Evolutionary conservation across 2,797 vertebrate species (phyloP).

Genomic region (Acrocephalus scirpaceus): DNA sequence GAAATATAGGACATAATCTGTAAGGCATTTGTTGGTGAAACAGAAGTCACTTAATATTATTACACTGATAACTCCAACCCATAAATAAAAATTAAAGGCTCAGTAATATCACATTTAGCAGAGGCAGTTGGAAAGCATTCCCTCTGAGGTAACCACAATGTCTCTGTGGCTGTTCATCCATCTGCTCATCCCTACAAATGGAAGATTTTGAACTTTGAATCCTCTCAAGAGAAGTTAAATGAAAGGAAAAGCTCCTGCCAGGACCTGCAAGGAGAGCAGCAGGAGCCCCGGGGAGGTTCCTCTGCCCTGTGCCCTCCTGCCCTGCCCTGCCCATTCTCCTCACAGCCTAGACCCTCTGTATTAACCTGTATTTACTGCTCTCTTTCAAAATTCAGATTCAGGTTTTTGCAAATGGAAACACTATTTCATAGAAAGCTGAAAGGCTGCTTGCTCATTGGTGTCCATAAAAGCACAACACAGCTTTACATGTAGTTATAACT

Average conservation of each 20-base stretch:
- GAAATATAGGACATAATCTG: conserved; percentile 14
- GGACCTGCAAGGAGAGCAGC: neutral
- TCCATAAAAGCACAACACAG: neutral
- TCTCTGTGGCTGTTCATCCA: neutral
- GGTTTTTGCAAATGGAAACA: neutral
- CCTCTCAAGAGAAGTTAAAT: neutral
- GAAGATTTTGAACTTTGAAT: neutral
- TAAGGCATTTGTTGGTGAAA: conserved; percentile 40
- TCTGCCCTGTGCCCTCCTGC: neutral
- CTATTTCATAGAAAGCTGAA: neutral
- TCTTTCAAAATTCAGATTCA: neutral
- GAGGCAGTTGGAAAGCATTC: neutral
- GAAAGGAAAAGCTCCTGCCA: too few relatives aligned
- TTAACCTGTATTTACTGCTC: neutral
- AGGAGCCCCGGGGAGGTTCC: neutral
- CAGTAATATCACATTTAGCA: neutral
- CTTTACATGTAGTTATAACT: neutral
- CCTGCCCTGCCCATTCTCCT: neutral
- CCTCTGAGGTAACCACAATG: neutral
- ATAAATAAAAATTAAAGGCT: conserved; percentile 45
- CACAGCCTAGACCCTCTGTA: neutral
- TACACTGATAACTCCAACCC: conserved; percentile 44
- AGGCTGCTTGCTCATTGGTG: neutral
- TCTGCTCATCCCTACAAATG: neutral
- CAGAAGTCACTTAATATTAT: conserved; percentile 31